phyloP scores from a whole-genome alignment of 2,888 invertebrate species.

The Toxonevra muliebris region DNA sequence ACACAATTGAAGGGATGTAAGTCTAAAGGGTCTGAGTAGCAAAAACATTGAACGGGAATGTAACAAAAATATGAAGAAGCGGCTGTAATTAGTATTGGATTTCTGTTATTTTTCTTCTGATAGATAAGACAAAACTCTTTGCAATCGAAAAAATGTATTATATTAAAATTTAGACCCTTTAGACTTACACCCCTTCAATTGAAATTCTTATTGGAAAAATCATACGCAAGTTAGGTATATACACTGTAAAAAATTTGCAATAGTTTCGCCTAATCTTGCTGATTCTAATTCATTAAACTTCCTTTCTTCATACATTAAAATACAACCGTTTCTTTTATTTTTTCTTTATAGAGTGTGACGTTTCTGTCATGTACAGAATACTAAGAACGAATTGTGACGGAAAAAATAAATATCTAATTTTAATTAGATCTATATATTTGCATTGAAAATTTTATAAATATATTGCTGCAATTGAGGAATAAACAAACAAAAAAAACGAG shows the following conservation, averaged over 20 bases:
- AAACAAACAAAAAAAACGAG: background rate
- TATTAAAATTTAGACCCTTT: no score
- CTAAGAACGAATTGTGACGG: conserved; percentile 27
- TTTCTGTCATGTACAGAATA: conserved; percentile 46
- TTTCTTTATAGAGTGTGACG: conserved; percentile 44
- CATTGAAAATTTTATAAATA: background rate
- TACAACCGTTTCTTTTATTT: background rate
- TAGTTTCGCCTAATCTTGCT: background rate
- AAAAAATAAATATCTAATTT: conserved; percentile 19
- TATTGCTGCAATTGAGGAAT: background rate
- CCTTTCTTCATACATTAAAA: background rate
- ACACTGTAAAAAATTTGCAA: background rate
- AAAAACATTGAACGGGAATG: no score
- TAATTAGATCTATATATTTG: background rate
- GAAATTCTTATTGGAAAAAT: background rate
- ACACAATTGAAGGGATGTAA: no score
- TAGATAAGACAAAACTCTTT: no score
- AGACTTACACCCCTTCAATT: no score
- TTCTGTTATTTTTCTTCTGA: no score
- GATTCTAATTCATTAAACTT: background rate
- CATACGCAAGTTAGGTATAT: no score
- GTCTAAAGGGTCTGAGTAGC: no score
- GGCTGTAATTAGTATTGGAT: no score
- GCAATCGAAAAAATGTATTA: no score
- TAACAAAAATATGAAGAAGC: no score